Evolutionary conservation across 2,888 invertebrate species (phyloP), one percentile per base, ranked within the genome.

Genomic region (Drosophila phalerata): DNA sequence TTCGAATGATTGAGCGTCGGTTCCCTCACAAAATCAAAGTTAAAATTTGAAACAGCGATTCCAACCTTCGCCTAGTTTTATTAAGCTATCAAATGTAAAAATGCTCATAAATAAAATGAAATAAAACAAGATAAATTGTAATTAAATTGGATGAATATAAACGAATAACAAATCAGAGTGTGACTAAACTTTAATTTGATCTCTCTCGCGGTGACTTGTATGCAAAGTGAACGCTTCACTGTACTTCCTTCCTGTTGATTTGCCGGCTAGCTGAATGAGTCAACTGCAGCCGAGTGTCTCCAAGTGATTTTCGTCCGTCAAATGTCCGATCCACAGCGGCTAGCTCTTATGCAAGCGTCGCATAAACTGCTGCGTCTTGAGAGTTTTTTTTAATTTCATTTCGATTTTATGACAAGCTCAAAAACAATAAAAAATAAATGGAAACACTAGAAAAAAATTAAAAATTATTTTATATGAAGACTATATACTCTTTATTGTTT

Each of bases 51-150:
- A 37, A 32, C 38, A 15, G 40, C 37, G 25, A 43, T 30, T 15
- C 3, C 53, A 77, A 73, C 78, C 79, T 78, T 78, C 66, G 79
- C 79, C 78, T 79, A 77, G 57, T 67, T 79, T 76, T 69, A 4
- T 19, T 17, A 38, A 32, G 19, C 47, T 38, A 45, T 37, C 45
- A 17, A 34, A 34, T 2, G n/a, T 57, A 28, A 45, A 57, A 47
- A 11, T 25, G 25, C 13, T 42, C 52, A 57, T 69, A 63, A 73
- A 73, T 55, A 61, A 73, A 51, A 43, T 25, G 30, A 40, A 68
- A 30, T 19, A 15, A 10, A 52, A 40, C n/a, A 32, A 43, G 48
- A 48, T 51, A 48, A 42, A 55, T 37, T 34, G 17, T 43, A 61
- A 38, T 51, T 19, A 45, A 52, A 51, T 30, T 43, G 47, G 28